Base-by-base conservation (phyloP, 2,113 vertebrate species). In the Tetrax tetrax region DNA sequence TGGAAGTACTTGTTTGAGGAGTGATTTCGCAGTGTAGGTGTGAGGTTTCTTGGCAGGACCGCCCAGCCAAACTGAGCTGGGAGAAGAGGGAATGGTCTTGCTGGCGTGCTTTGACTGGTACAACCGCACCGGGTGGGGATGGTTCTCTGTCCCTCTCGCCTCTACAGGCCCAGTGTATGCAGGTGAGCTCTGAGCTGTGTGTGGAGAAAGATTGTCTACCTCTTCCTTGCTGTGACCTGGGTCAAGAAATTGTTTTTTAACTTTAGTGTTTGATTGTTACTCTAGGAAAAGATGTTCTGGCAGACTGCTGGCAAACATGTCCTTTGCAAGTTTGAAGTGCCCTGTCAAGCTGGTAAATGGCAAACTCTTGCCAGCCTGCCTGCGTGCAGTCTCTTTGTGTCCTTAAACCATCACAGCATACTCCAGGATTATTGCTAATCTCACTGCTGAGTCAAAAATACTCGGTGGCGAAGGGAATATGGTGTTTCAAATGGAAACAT, bases 41-140 rank as follows among this genome's bases (percentile, higher is more conserved):
- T 64, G 90, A 57, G 29, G 21, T 69, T 72, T 94, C 18, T 76
- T 76, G 33, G 23, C 3, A 53, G 38, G 51, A 69, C 6, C 10
- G 10, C 17, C 14, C 37, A 50, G 9, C 35, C 37, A 0, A 0
- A 0, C 27, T 54, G 65, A 48, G 31, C 27, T 6, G 38, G 70
- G 35, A 66, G 66, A 21, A 27, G 29, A n/a, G n/a, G 45, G 43
- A 3, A 13, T 6, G 8, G 47, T 38, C 12, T 2, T 75, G 29
- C n/a, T 47, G 20, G 8, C 41, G 27, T 56, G 51, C 45, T 35
- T 56, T 64, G 35, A 22, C 53, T 69, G 83, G 41, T 57, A 50
- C 5, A 0, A 1, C 6, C 24, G 50, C 15, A 70, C 7, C 64
- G 24, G 28, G 2, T 16, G 23, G n/a, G 17, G 6, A 16, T 0